phyloP scores from a whole-genome alignment of 2,888 invertebrate genomes.

The Drosophila quinaria region DNA sequence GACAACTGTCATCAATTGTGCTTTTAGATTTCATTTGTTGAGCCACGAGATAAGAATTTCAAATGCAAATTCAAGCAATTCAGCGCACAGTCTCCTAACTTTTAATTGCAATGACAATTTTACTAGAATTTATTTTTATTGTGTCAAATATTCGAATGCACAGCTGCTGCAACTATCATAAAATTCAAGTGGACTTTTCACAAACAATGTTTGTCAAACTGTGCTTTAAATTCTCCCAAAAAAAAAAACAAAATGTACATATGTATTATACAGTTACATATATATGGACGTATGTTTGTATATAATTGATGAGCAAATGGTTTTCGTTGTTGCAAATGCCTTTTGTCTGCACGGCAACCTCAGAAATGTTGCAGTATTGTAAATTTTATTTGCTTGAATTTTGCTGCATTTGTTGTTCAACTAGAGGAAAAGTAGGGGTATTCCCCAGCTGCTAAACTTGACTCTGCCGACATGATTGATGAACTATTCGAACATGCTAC shows the following conservation, averaged over 20 bases:
- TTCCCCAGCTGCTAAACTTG: neutral
- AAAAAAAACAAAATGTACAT: neutral
- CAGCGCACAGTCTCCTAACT: neutral
- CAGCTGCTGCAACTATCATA: constrained; percentile 47
- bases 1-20: neutral
- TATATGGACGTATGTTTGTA: constrained; percentile 2
- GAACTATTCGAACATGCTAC: constrained; percentile 40
- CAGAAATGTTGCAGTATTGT: constrained; percentile 49
- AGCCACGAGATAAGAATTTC: constrained; percentile 14
- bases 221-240: constrained; percentile 28
- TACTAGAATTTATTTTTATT: constrained; percentile 29
- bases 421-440: neutral
- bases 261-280: neutral
- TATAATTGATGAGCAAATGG: constrained; percentile 55
- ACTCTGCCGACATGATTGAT: constrained; percentile 59
- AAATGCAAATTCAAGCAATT: constrained; percentile 37
- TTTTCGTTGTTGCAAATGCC: constrained; percentile 22
- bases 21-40: constrained; percentile 1
- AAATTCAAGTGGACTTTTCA: constrained; percentile 19
- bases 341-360: constrained; percentile 48
- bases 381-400: constrained; percentile 41
- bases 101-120: constrained; percentile 34
- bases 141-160: constrained; percentile 25
- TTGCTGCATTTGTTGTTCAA: constrained; percentile 24
- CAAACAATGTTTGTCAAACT: constrained; percentile 32